phyloP scores from a whole-genome alignment of 2,797 vertebrate genomes.

The Amniataba percoides region DNA sequence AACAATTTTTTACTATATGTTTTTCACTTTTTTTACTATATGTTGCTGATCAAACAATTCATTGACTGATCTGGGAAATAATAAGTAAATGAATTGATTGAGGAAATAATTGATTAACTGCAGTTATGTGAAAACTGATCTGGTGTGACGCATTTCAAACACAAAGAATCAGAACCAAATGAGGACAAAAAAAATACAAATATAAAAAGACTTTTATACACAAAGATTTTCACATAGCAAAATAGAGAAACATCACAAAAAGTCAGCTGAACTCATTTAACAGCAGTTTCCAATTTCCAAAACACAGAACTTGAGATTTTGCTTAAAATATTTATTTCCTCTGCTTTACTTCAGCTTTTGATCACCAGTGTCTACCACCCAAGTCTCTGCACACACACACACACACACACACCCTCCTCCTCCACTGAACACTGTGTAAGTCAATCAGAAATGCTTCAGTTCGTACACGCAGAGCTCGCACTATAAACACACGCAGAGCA shows the following conservation, averaged over 20 bases:
- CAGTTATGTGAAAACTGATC: background rate
- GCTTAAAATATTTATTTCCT: background rate
- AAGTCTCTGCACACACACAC: background rate
- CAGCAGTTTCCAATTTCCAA: background rate
- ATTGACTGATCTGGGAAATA: background rate
- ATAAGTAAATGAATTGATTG: background rate
- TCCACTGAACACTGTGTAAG: background rate
- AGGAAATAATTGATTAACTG: no score
- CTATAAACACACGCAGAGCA: slow-evolving; percentile 5
- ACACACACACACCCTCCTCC: no score
- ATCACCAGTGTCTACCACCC: no score
- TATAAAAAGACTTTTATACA: background rate
- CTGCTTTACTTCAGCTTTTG: background rate
- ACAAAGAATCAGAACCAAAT: background rate
- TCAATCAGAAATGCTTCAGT: background rate
- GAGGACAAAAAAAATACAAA: background rate
- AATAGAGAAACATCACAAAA: background rate
- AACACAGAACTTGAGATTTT: no score
- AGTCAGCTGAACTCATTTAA: background rate
- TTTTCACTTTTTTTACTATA: no score
- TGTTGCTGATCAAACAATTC: no score
- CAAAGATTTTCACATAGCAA: background rate
- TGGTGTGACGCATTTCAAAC: background rate
- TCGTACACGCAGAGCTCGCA: background rate
- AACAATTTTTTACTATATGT: background rate